phyloP scores from a whole-genome alignment of 1,140 invertebrate species.

The Drosophila pectinifera region DNA sequence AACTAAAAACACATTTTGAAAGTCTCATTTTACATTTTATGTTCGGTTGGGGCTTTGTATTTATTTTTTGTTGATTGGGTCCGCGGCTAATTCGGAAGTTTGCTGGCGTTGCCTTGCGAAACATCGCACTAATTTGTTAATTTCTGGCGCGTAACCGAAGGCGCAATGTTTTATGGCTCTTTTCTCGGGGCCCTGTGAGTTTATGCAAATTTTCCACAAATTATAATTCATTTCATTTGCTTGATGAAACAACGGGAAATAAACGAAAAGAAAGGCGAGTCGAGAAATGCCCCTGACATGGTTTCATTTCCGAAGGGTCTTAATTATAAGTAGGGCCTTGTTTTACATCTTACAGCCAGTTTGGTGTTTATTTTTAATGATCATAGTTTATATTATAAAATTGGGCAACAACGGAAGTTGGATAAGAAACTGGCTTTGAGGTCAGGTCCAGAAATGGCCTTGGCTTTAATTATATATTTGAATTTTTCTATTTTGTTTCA shows the following conservation, averaged over 20 bases:
- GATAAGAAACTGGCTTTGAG: background rate
- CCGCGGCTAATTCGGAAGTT: conserved; percentile 68
- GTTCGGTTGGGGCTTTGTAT: conserved; percentile 25
- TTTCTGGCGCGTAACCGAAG: conserved; percentile 73
- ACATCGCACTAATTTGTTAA: conserved; percentile 82
- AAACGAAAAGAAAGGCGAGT: conserved; percentile 10
- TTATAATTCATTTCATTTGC: conserved; percentile 57
- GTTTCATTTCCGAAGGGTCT: background rate
- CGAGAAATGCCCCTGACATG: conserved; percentile 14
- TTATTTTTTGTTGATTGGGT: conserved; percentile 33
- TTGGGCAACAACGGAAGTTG: conserved; percentile 6
- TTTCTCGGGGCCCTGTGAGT: conserved; percentile 35
- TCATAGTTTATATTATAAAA: background rate
- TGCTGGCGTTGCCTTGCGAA: conserved; percentile 70
- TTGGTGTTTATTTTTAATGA: conserved; percentile 8
- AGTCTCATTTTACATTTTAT: conserved; percentile 51
- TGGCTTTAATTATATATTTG: background rate
- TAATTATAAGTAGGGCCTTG: background rate
- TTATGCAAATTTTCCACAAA: conserved; percentile 70
- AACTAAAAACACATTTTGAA: conserved; percentile 49
- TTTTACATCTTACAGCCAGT: conserved; percentile 2
- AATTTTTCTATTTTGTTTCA: background rate
- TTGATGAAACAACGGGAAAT: conserved; percentile 29
- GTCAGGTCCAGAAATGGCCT: background rate
- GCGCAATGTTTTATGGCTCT: conserved; percentile 72